A percentile compares a stretch with the other conserved stretches of the same genome.
Evolutionary conservation across 2,113 vertebrate genomes (phyloP).

Genomic region (Polyodon spathula): DNA sequence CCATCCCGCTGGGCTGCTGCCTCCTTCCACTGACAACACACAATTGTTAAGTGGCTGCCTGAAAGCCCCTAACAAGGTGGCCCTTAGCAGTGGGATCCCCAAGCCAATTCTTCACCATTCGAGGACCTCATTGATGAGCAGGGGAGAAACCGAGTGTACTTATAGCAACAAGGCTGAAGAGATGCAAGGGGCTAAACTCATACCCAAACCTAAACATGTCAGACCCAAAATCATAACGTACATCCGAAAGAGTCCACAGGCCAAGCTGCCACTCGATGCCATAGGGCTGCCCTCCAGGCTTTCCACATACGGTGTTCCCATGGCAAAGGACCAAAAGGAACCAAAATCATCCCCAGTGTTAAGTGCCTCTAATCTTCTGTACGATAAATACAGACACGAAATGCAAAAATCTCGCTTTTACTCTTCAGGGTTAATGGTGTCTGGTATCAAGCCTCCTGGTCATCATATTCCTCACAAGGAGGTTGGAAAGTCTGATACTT

Average conservation of each 20-base stretch:
- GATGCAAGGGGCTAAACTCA: constrained; percentile 45
- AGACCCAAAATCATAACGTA: constrained; percentile 95
- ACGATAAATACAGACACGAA: constrained; percentile 78
- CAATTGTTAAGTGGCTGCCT: constrained; percentile 45
- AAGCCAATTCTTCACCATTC: constrained; percentile 63
- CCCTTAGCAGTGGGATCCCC: constrained; percentile 64
- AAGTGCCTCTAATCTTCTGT: constrained; percentile 50
- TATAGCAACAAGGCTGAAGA: constrained; percentile 54
- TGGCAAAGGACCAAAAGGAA: constrained; percentile 60
- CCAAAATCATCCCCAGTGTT: constrained; percentile 42
- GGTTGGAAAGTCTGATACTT: constrained; percentile 61
- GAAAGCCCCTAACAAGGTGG: constrained; percentile 63
- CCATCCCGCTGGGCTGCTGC: constrained; percentile 15
- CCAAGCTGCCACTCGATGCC: constrained; percentile 49
- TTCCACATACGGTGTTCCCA: constrained; percentile 42
- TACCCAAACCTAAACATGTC: constrained; percentile 75
- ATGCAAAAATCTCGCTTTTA: constrained; percentile 69
- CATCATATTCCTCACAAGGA: constrained; percentile 54
- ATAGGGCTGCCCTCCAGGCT: constrained; percentile 51
- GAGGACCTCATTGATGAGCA: constrained; percentile 40
- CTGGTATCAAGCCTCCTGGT: constrained; percentile 61
- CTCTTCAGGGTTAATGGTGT: constrained; percentile 54
- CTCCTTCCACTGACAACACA: constrained; percentile 33
- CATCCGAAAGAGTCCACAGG: constrained; percentile 71
- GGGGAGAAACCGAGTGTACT: constrained; percentile 27